Conservation (phyloP, 1,140 invertebrate genomes). For the Drosophila prosaltans region DNA sequence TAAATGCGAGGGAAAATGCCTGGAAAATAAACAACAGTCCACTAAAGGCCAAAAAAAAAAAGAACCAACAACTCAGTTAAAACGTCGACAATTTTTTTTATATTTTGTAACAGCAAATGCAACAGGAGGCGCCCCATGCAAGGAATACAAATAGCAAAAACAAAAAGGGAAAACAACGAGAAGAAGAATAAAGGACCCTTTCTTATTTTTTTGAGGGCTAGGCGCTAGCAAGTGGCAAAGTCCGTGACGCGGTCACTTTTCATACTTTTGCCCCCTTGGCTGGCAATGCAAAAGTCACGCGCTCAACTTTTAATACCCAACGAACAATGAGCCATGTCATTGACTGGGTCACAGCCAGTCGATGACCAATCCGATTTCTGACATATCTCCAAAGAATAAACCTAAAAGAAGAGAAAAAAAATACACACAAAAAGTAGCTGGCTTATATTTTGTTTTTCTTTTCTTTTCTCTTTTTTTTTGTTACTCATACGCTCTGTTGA, state of each 20-base stretch:
- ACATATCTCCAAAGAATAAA: slow-evolving; percentile 1
- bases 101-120: not conserved
- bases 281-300: slow-evolving; percentile 16
- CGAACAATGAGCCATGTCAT: slow-evolving; percentile 17
- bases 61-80: slow-evolving; percentile 10
- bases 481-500: slow-evolving; percentile 9
- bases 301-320: slow-evolving; percentile 9
- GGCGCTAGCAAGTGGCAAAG: slow-evolving; percentile 2
- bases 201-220: slow-evolving; percentile 1
- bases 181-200: not conserved
- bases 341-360: slow-evolving; percentile 9
- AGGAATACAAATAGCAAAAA: slow-evolving; percentile 4
- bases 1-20: slow-evolving; percentile 17
- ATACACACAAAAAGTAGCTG: not conserved
- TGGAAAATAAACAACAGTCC: slow-evolving; percentile 13
- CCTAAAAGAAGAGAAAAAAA: not conserved
- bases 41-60: slow-evolving; percentile 5
- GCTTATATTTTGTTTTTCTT: not conserved
- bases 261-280: slow-evolving; percentile 7
- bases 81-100: slow-evolving; percentile 6
- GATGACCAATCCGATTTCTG: slow-evolving; percentile 18
- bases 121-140: slow-evolving; percentile 4
- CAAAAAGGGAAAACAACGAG: not conserved
- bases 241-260: slow-evolving; percentile 21
- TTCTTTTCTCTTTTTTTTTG: not conserved